These are phyloP conservation scores for Polydrusus cervinus DNA, from an alignment of 2,888 invertebrate genomes.

Conservation along the genomic window DNA sequence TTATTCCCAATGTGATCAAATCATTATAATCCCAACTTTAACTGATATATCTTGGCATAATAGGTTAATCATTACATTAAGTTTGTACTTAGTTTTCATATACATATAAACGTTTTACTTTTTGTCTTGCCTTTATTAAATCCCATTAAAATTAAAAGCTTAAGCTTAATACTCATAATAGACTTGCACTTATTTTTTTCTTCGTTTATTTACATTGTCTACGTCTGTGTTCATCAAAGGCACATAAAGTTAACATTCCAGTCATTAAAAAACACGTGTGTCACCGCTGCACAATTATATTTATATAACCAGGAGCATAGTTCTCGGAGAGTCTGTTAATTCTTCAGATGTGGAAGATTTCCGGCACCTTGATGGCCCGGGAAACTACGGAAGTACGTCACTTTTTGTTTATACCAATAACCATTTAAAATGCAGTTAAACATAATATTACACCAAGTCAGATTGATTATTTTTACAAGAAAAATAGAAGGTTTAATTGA, in stretches of 20 bases:
- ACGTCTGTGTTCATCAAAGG: constrained; percentile 51
- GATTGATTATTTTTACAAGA: constrained; percentile 68
- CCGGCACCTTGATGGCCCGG: constrained; percentile 60
- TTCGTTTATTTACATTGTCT: constrained; percentile 50
- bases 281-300: constrained; percentile 44
- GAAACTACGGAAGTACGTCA: constrained; percentile 65
- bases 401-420: constrained; percentile 66
- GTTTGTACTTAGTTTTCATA: not conserved
- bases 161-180: constrained; percentile 11
- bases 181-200: constrained; percentile 25
- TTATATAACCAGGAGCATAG: constrained; percentile 20
- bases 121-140: constrained; percentile 11
- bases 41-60: too few species aligned
- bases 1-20: too few species aligned
- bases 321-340: constrained; percentile 21
- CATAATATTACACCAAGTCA: constrained; percentile 64
- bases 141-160: constrained; percentile 13
- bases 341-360: constrained; percentile 47
- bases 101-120: not conserved
- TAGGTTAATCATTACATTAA: too few species aligned
- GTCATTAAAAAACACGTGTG: constrained; percentile 53
- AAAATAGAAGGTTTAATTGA: constrained; percentile 67
- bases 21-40: too few species aligned
- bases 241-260: constrained; percentile 48
- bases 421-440: constrained; percentile 69